Evolutionary conservation across 2,113 vertebrate species (phyloP).

Genomic region (Strigops habroptila): DNA sequence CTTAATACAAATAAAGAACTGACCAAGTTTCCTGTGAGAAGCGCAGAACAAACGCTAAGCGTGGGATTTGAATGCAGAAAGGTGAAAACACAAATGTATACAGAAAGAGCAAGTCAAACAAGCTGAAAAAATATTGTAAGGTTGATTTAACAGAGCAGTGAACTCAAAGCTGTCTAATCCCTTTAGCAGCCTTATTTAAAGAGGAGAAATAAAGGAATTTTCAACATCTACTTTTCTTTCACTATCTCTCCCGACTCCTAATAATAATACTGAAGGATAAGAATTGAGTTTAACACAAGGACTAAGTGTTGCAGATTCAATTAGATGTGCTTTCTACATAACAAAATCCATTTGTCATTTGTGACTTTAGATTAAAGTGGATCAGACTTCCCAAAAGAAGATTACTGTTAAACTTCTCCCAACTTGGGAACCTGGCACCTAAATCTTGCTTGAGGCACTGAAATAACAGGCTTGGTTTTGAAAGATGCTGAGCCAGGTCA

Average conservation of each 20-base stretch:
- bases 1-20: constrained; percentile 48
- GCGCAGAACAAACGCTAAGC: not conserved
- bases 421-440: constrained; percentile 49
- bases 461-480: constrained; percentile 41
- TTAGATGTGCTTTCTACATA: not conserved
- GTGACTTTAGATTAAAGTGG: not conserved
- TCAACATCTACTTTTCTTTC: not conserved
- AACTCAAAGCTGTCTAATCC: constrained; percentile 49
- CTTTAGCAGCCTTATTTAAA: constrained; percentile 28
- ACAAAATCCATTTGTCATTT: not conserved
- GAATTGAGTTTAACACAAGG: not conserved
- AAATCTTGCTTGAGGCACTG: constrained; percentile 28
- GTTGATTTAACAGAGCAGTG: constrained; percentile 57
- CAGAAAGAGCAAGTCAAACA: constrained; percentile 53
- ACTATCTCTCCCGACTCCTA: not conserved
- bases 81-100: constrained; percentile 57
- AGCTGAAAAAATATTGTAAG: constrained; percentile 62
- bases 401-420: constrained; percentile 41
- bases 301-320: not conserved
- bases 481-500: constrained; percentile 50
- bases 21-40: constrained; percentile 42
- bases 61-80: constrained; percentile 41
- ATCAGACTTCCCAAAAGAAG: constrained; percentile 9
- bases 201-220: constrained; percentile 23
- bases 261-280: not conserved